Evolutionary conservation across 2,888 invertebrate genomes (phyloP), one percentile per base, ranked within the genome.

Genomic region (Melinaea marsaeus): DNA sequence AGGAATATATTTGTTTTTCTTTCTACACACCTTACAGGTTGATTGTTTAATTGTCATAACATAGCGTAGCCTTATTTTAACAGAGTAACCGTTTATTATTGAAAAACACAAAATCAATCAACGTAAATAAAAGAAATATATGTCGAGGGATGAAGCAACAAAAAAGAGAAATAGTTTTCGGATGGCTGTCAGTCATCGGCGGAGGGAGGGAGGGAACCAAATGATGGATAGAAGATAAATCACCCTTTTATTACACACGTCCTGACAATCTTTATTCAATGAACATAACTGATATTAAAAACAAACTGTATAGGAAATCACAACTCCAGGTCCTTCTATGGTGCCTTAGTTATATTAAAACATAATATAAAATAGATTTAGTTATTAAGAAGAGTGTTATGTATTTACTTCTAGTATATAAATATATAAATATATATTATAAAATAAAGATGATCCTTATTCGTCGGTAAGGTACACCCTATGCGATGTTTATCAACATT

Each of bases 141-240:
- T 64, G 62, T 69, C 58, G 65, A 61, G 63, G 57, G 65, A 58
- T 54, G 63, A 60, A 57, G 69, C 65, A 73, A 22, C 22, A 72
- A 69, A 70, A 70, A 68, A 32, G 5, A 6, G 59, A 63, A 69
- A 71, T 70, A 71, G 68, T 70, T 65, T 68, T 65, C 65, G 69
- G 65, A 74, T 48, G 69, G 67, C 58, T 71, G 72, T 75, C 74
- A 71, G 69, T 71, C 71, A 72, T 69, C 71, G 72, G 71, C 64
- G 76, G 75, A 73, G 74, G 71, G 63, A 71, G 68, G 76, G 77
- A 76, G 75, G 76, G 74, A 70, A 68, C 71, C 69, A 69, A 48
- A 64, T 70, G 65, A 66, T 74, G 72, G 79, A 79, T 79, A 69
- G 72, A 76, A 78, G 79, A 85, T 83, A 80, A 79, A 83, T 81